Base-by-base conservation (phyloP, 2,888 invertebrate species). In the Mesorhabditis spiculigera region DNA sequence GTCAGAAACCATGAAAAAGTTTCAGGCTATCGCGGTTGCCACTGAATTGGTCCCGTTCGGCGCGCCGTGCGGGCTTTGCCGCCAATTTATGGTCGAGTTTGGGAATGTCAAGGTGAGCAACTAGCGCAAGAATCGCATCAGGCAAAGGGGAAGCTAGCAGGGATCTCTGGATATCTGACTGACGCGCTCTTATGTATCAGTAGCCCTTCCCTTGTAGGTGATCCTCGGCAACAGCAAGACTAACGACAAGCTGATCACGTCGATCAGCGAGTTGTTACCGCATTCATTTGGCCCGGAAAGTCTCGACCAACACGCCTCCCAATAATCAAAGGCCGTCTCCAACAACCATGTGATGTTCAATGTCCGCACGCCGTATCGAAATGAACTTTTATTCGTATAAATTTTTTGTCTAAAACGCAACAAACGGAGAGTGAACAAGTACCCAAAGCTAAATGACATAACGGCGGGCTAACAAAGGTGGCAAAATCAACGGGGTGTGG, bases 251-350 rank as follows among this genome's bases (percentile, higher is more conserved):
- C 42, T 71, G 13, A 69, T 73, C 16, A 79, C 79, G 13, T 70
- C 75, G 0, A 70, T 75, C 5, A 58, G 50, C 41, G 76, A 81
- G 43, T 72, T 83, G 28, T 75, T 82, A 16, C 83, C 83, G 1
- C 66, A 70, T 44, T 80, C 81, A 5, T 83, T 82, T 75, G 78
- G 78, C 62, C 80, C 81, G 6, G 70, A 72, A 8, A 70, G 73
- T 13, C 74, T 82, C 28, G 75, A 80, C 45, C 71, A 75, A 41
- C 68, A 71, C 62, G 73, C 96, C 93, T 79, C 91, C 91, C 71
- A 93, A 86, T 95, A 91, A 4, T 66, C 65, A 50, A 81, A 78
- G 50, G 78, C 76, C 4, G 65, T 28, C 43, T 65, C 28, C 28
- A 28, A 28, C 28, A 28, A 28, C 28, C 28, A 28, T 28, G 28